These are phyloP conservation scores for Ahaetulla prasina DNA, from an alignment of 2,113 vertebrate species.

Conservation along the genomic window DNA sequence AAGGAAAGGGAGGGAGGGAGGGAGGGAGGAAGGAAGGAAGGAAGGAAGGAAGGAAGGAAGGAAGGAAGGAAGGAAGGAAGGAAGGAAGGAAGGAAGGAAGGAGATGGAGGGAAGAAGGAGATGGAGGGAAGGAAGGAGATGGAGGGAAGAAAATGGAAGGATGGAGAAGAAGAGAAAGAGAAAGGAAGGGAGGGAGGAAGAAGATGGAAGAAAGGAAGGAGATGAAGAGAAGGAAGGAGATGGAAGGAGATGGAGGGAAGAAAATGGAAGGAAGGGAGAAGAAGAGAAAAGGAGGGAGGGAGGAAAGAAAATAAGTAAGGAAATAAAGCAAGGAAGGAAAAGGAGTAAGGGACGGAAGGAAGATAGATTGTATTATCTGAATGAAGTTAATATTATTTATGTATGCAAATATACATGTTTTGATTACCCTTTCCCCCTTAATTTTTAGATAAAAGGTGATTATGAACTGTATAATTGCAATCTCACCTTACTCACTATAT, in stretches of 20 bases:
- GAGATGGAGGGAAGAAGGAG: background rate
- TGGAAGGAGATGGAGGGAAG: background rate
- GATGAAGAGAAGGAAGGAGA: background rate
- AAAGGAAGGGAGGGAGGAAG: no score
- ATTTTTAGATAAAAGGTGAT: background rate
- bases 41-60: background rate
- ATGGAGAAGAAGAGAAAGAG: no score
- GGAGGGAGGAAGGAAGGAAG: background rate
- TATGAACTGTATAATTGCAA: background rate
- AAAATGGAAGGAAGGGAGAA: background rate
- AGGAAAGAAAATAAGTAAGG: no score
- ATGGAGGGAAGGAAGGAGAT: background rate
- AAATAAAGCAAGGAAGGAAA: no score
- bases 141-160: no score
- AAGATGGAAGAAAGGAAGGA: background rate
- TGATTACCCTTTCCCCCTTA: background rate
- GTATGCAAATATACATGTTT: background rate
- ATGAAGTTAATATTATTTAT: background rate
- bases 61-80: background rate
- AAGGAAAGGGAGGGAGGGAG: background rate
- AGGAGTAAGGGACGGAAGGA: no score
- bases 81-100: no score
- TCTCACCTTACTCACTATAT: background rate
- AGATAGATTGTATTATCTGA: background rate
- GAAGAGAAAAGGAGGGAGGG: no score